Evolutionary conservation across 92 coral and sea anemone genomes (phyloP), one percentile per base, ranked within the genome.

Genomic region (Heteractis magnifica): DNA sequence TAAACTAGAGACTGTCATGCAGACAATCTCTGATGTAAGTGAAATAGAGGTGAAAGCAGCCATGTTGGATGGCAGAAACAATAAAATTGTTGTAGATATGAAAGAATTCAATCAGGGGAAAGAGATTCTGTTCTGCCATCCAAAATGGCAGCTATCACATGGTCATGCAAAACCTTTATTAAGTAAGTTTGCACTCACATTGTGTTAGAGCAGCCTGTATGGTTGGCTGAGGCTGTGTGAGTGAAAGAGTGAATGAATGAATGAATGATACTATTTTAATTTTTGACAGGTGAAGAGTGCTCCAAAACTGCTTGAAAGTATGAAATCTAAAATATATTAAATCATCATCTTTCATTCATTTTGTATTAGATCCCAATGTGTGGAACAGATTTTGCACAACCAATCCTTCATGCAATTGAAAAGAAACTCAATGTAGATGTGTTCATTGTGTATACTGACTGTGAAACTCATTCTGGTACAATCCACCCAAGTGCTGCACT

Each of bases 341-440:
- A 10, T 10, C 77, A 10, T 41, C 12, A 4, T 78, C 48, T 15
- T 50, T 78, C 1, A 34, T 34, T 34, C 8, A 56, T n/a, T 21
- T 13, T 51, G 7, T 13, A 44, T 13, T 80, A 95, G 98, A 77
- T 95, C 12, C 92, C 94, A 2, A 94, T 96, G 98, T 98, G 99
- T 14, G 99, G 97, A 68, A 96, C 99, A 12, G 99, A 96, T 87
- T 96, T 98, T 86, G 99, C 99, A 16, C 93, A 88, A 76, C 99
- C 99, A 53, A 96, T 96, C 94, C 51, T 88, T n/a, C 90, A 96
- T 68, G 99, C 99, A 44, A 87, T 71, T 11, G 85, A 94, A 51
- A 87, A 96, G 18, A 83, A 94, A 20, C 84, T 86, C 26, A 85
- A 81, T 68, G 97, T 96, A 10, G 99, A 96, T 64, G 98, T 96